Evolutionary conservation across 2,797 vertebrate genomes (phyloP), one percentile per base, ranked within the genome.

Genomic region (Melanotaenia nigrans): DNA sequence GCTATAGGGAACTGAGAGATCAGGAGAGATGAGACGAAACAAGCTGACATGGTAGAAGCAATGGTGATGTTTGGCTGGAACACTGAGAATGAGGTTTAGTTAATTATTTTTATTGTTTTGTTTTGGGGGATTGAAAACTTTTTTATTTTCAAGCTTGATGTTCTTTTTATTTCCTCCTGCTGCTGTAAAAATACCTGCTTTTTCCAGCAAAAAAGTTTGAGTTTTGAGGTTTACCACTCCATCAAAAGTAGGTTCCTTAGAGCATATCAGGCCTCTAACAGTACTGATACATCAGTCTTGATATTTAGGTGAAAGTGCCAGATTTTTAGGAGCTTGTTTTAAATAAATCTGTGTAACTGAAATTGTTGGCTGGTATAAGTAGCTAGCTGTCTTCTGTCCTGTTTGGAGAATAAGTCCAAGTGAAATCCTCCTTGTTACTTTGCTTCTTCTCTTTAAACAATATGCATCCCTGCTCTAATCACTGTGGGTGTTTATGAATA

Each of bases 181-280:
- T 67, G 87, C 85, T 91, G 85, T 92, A 89, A 85, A 86, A 84
- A 62, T 32, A 60, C 54, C 57, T 32, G 84, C 78, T 90, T 82
- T 82, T 53, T 75, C 65, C 69, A 76, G 57, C 33, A 57, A 70
- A 86, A 68, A 67, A 68, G 76, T 61, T 61, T 64, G 66, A 24
- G 54, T 82, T 88, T 77, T 75, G 59, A 68, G 55, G 47, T 68
- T 73, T 33, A 60, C 35, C 49, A 54, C 73, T 65, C 63, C 61
- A 51, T 74, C 66, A 58, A 53, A 49, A 78, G 28, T 73, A 75
- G 56, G 61, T 66, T 71, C 61, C 73, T 86, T 73, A 45, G 65
- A 85, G 78, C 78, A 77, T 57, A 81, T 72, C 71, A 77, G 70
- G 71, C 47, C 28, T 30, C 49, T 72, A 71, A 79, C 74, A 72